Evolutionary conservation across 2,113 vertebrate species (phyloP), one percentile per base, ranked within the genome.

Genomic region (Microcebus tavaratra): DNA sequence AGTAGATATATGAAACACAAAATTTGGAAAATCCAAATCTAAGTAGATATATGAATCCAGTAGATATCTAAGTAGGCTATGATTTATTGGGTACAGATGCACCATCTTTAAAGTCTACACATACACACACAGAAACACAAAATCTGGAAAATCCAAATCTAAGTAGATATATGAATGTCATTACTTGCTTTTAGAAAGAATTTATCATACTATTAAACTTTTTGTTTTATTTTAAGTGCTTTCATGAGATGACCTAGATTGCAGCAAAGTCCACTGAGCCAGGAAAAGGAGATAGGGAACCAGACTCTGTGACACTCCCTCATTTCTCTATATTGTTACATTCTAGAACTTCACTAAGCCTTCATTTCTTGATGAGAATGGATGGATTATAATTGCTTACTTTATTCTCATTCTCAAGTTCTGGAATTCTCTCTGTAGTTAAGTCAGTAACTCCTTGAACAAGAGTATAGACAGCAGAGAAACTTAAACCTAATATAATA

Each of bases 131-230:
- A 50, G 39, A 45, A 15, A 48, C 36, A 29, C 5, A 31, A 29
- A 48, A 6, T 83, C 80, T 67, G 63, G 68, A 90, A 93, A 79
- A 88, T 34, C 55, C 34, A 83, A 36, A 55, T 65, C 59, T 45
- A 79, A 84, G 48, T 31, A 78, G 8, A 65, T 39, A 75, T 63
- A 17, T 87, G 73, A 92, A 78, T 92, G 39, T 36, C 21, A 75
- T 90, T 36, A 20, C 20, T 93, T 97, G 63, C 68, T 61, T 94
- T 89, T 23, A 67, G 53, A 84, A 93, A 45, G 34, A 86, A 75
- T 45, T 88, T 45, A 14, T 57, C 17, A 53, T 65, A 25, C 55
- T 14, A 55, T 68, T 70, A 78, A 50, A 78, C 27, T 25, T 55
- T 42, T 76, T 72, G 31, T 55, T 65, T 48, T 36, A 61, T 50